Conservation (phyloP, 2,113 vertebrate species). For the Stercorarius parasiticus region DNA sequence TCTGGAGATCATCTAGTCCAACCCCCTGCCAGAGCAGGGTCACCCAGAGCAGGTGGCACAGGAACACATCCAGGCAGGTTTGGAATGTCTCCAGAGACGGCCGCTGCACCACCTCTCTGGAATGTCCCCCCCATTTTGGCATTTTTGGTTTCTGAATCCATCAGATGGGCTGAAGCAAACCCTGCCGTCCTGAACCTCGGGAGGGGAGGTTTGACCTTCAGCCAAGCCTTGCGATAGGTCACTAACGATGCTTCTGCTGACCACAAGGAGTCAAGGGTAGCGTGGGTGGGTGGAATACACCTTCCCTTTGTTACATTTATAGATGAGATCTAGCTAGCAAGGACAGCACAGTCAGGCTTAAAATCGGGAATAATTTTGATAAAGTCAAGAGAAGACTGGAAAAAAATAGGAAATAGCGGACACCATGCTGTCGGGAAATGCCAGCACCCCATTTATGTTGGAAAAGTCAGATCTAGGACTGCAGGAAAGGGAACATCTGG, state of each 20-base stretch:
- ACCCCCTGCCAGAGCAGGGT: no score
- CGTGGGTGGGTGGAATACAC: background rate
- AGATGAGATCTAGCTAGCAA: background rate
- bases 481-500: background rate
- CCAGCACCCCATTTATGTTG: fast-evolving
- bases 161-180: background rate
- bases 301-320: background rate
- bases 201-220: background rate
- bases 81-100: no score
- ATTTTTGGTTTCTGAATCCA: background rate
- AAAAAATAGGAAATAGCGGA: background rate
- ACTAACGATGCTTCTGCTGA: background rate
- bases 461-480: background rate
- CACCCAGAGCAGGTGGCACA: no score
- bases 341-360: background rate
- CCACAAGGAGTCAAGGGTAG: background rate
- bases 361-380: background rate
- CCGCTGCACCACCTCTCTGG: no score
- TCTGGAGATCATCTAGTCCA: no score
- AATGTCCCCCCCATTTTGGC: background rate
- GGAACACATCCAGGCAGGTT: no score
- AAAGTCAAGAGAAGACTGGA: background rate
- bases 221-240: background rate
- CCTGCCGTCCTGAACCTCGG: background rate
- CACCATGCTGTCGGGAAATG: background rate